Base-by-base conservation (phyloP, 1,140 invertebrate species). In the Limonius californicus region DNA sequence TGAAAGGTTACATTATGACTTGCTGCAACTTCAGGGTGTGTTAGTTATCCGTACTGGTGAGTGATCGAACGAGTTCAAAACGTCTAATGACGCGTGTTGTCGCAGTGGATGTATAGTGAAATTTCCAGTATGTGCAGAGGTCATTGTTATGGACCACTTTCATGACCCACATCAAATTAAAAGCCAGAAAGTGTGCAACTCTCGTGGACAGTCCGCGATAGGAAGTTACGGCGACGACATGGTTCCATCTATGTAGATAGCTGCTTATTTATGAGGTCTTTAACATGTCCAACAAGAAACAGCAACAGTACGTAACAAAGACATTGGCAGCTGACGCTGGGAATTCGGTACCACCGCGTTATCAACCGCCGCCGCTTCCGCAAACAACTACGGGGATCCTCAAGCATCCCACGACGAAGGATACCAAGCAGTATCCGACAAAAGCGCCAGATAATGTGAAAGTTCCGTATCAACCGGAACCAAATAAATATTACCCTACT, bases 281-380 rank as follows among this genome's bases (percentile, higher is more conserved):
- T 67, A 76, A 70, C 71, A 76, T 76, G 74, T 76, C 74, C 63
- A 72, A 68, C 66, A 76, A 72, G 67, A 75, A 76, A 70, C 68
- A 57, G 39, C 68, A 57, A 43, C 66, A 70, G 57, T 70, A 72
- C 60, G 67, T 70, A 43, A 61, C 65, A 50, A 73, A 73, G 70
- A 59, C 72, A 30, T 30, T 32, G 14, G 61, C 65, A 57, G 56
- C 66, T 39, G 66, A 66, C 63, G 55, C 58, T 20, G 65, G 59
- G 18, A 71, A 57, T 63, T 65, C 70, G 59, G 71, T 83, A 64
- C 84, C 84, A 42, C 85, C 85, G 20, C 78, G 84, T n/a, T 86
- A 86, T 68, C 84, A 87, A 67, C 84, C 84, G 39, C 85, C 85
- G 16, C 85, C 85, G 2, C 80, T 84, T 54, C 83, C 83, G 1